These are phyloP conservation scores for Rhynchomys soricoides DNA, from an alignment of 2,113 vertebrate genomes.

Conservation along the genomic window DNA sequence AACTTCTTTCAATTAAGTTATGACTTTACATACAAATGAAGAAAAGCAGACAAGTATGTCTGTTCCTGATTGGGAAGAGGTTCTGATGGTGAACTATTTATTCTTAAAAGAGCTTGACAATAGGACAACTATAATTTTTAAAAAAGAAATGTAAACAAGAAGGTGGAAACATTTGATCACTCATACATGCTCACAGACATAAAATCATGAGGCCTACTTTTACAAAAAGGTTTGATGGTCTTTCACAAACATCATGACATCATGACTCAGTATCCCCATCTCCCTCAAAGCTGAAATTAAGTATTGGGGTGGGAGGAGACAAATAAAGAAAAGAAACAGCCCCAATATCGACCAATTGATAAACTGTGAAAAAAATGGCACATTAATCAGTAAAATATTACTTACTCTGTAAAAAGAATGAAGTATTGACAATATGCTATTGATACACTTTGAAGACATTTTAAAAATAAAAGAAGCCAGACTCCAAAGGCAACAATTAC, in stretches of 20 bases:
- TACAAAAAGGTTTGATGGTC: neutral
- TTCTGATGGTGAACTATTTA: constrained; percentile 23
- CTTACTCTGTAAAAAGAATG: neutral
- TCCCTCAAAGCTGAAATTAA: neutral
- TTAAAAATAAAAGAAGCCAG: neutral
- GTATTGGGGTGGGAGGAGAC: neutral
- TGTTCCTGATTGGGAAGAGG: neutral
- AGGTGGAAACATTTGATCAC: neutral
- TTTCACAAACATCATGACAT: neutral
- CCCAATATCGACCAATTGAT: neutral
- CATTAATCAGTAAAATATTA: neutral
- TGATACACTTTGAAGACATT: neutral
- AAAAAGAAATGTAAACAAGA: neutral
- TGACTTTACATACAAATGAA: constrained; percentile 23
- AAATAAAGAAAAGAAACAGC: neutral
- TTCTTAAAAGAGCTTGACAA: neutral
- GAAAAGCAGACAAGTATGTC: neutral
- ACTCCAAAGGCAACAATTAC: neutral
- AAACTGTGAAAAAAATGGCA: neutral
- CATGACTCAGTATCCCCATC: neutral
- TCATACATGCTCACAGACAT: neutral
- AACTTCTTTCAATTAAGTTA: neutral
- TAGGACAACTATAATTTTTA: neutral
- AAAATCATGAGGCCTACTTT: neutral
- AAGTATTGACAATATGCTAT: neutral